phyloP scores from a whole-genome alignment of 1,140 invertebrate species.

The Chelonus insularis region DNA sequence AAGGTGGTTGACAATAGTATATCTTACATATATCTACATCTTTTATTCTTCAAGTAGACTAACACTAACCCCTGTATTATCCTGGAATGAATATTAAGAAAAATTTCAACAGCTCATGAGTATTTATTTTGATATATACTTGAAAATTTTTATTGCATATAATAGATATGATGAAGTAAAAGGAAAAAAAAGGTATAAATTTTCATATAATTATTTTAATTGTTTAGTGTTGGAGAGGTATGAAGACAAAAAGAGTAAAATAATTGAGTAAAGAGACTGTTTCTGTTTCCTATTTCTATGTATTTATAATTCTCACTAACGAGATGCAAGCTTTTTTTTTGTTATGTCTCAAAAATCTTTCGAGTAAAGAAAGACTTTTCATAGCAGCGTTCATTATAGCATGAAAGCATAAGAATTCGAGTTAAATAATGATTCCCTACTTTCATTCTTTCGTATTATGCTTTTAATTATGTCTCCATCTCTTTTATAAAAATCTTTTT shows the following conservation, averaged over 20 bases:
- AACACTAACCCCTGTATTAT: no score
- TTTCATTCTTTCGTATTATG: not conserved
- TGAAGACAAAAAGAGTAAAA: not conserved
- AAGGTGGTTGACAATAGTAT: conserved; percentile 43
- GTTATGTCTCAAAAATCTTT: conserved; percentile 11
- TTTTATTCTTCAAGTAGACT: no score
- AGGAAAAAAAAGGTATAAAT: not conserved
- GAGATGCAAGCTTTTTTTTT: conserved; percentile 6
- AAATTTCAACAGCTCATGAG: no score
- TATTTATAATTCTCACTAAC: conserved; percentile 15
- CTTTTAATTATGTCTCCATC: conserved; percentile 1
- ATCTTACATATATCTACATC: conserved; percentile 21
- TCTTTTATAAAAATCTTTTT: not conserved
- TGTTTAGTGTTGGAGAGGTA: not conserved
- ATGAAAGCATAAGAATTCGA: conserved; percentile 5
- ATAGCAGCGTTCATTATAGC: conserved; percentile 5
- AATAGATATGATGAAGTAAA: not conserved
- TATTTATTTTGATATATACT: no score
- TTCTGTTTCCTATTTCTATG: conserved; percentile 8
- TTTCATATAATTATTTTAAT: conserved; percentile 10
- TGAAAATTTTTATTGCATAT: no score
- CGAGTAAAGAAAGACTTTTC: conserved; percentile 1
- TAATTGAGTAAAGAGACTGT: not conserved
- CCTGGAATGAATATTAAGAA: no score
- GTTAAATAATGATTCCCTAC: conserved; percentile 4